Conservation (phyloP, 2,113 vertebrate species). For the Gymnocephalus cernua region DNA sequence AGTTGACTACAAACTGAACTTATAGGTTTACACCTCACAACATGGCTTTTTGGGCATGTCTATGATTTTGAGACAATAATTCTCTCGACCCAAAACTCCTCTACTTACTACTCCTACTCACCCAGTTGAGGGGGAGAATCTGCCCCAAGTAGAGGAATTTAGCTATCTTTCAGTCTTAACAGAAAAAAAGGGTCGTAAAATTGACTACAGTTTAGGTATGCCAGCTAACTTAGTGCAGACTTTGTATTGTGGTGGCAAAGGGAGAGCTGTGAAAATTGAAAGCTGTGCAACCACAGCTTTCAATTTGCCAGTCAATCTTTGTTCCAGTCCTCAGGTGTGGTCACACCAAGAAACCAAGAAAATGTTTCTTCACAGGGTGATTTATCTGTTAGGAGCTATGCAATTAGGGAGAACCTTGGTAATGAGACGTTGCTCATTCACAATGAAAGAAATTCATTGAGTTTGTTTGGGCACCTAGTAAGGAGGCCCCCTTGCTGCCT, state of each 20-base stretch:
- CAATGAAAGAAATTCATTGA: neutral
- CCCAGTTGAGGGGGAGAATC: neutral
- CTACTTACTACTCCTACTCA: neutral
- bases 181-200: neutral
- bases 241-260: neutral
- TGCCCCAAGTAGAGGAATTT: neutral
- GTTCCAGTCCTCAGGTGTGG: neutral
- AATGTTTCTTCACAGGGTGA: neutral
- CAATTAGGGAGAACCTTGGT: neutral
- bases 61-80: neutral
- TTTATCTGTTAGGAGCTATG: neutral
- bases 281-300: too few relatives aligned
- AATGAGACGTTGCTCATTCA: neutral
- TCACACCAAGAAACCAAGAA: conserved; percentile 2
- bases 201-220: neutral
- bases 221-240: neutral
- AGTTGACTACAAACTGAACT: neutral
- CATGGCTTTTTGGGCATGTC: neutral
- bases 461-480: neutral
- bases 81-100: neutral
- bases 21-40: neutral
- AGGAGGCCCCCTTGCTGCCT: neutral
- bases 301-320: neutral
- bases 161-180: neutral
- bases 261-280: neutral